Percentiles rank a stretch among this genome's conserved stretches.
These are phyloP conservation scores for Lottia scabra DNA, from an alignment of 2,888 invertebrate genomes.

Conservation along the genomic window DNA sequence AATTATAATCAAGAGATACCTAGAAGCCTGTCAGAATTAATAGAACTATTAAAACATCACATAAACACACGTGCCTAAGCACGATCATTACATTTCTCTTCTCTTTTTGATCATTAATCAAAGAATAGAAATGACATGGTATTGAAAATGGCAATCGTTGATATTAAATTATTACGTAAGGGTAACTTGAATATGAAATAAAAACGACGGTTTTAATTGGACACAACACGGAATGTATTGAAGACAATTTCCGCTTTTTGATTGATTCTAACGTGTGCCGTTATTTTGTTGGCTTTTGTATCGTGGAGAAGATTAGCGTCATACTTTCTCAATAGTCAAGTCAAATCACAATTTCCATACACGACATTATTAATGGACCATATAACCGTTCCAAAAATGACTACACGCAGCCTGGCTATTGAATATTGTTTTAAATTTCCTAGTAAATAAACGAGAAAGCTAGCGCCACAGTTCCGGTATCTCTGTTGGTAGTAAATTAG, in stretches of 20 bases:
- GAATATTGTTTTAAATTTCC: not conserved
- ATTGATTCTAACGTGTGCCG: not conserved
- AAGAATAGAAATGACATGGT: not conserved
- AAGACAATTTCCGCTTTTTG: constrained; percentile 1
- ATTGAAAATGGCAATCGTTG: not conserved
- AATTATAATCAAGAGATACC: no score
- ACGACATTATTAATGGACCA: not conserved
- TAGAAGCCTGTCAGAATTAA: no score
- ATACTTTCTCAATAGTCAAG: not conserved
- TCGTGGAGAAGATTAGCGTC: constrained; percentile 1
- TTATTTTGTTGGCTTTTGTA: constrained; percentile 1
- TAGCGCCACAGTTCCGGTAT: no score
- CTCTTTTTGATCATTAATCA: not conserved
- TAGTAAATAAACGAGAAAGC: no score
- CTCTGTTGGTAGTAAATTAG: no score
- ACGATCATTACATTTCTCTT: not conserved
- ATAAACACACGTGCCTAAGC: not conserved
- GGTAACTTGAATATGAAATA: not conserved
- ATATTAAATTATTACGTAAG: constrained; percentile 2
- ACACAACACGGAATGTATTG: not conserved
- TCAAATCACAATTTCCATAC: not conserved
- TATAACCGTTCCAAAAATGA: not conserved
- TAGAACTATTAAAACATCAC: no score
- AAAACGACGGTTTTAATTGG: not conserved
- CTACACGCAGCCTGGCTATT: not conserved